Percentiles rank a stretch among this genome's conserved stretches.
These are phyloP conservation scores for Aphelenchoides fujianensis DNA, from an alignment of 1,140 invertebrate species.

Conservation along the genomic window DNA sequence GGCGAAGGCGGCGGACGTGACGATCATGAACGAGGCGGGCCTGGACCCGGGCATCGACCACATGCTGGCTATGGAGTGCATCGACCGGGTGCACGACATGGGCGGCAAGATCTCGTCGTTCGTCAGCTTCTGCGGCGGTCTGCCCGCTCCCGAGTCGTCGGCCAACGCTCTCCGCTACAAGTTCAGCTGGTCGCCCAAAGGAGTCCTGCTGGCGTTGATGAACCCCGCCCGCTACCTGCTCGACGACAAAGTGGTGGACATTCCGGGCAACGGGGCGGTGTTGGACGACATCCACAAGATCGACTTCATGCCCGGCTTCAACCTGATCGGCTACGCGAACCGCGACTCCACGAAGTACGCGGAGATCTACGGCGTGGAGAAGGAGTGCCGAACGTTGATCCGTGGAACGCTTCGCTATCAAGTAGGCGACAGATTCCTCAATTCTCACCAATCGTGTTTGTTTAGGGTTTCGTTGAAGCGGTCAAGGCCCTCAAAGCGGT, in stretches of 20 bases:
- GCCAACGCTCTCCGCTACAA: constrained; percentile 92
- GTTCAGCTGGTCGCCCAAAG: constrained; percentile 86
- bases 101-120: constrained; percentile 82
- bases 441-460: no score
- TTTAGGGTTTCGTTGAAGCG: constrained; percentile 79
- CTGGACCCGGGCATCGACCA: constrained; percentile 97
- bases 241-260: constrained; percentile 81
- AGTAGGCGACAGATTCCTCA: constrained; percentile 28
- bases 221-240: constrained; percentile 81
- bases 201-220: constrained; percentile 82
- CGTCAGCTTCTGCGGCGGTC: constrained; percentile 89
- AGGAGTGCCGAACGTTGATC: constrained; percentile 80
- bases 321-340: constrained; percentile 92
- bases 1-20: constrained; percentile 79
- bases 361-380: constrained; percentile 76
- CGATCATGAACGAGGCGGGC: constrained; percentile 89
- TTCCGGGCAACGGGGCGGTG: constrained; percentile 80
- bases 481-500: constrained; percentile 79
- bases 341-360: constrained; percentile 87
- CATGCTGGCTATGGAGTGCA: constrained; percentile 90
- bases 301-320: constrained; percentile 91
- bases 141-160: constrained; percentile 90
- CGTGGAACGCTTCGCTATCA: constrained; percentile 82
- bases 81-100: constrained; percentile 79
- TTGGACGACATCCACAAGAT: constrained; percentile 75